Percentiles rank a stretch among this genome's conserved stretches.
phyloP scores from a whole-genome alignment of 2,113 vertebrate species.

The Orthonyx spaldingii region DNA sequence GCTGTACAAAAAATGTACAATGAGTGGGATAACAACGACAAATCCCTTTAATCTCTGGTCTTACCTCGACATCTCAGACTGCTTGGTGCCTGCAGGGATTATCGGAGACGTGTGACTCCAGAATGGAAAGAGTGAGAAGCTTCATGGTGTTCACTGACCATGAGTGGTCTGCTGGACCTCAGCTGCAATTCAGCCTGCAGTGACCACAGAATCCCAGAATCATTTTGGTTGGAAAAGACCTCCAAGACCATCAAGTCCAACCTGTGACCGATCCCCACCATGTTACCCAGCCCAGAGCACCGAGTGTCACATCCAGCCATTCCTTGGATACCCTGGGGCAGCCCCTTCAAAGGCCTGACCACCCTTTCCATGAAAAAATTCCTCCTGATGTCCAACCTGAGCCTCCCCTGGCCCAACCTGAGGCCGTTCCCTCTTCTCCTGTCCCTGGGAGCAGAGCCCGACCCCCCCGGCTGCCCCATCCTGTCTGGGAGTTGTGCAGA shows the following conservation, averaged over 20 bases:
- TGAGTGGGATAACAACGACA: neutral
- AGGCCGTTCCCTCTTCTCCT: neutral
- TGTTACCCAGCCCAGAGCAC: neutral
- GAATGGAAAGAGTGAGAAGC: neutral
- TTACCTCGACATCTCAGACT: neutral
- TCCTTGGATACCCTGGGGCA: neutral
- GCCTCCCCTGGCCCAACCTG: neutral
- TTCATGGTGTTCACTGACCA: neutral
- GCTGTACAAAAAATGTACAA: neutral
- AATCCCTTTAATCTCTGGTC: constrained; percentile 4
- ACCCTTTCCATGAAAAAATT: neutral
- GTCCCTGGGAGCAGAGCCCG: neutral
- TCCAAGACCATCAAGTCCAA: neutral
- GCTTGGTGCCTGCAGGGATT: neutral
- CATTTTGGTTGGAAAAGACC: neutral
- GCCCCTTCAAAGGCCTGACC: fast-evolving
- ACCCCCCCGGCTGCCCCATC: neutral
- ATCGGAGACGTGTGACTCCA: fast-evolving
- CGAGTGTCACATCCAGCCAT: neutral
- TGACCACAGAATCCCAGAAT: neutral
- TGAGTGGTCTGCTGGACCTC: neutral
- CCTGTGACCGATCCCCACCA: neutral
- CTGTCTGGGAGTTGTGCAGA: neutral
- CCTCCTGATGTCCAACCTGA: neutral
- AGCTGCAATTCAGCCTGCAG: neutral